Evolutionary conservation across 2,113 vertebrate species (phyloP).

Genomic region (Monopterus albus): DNA sequence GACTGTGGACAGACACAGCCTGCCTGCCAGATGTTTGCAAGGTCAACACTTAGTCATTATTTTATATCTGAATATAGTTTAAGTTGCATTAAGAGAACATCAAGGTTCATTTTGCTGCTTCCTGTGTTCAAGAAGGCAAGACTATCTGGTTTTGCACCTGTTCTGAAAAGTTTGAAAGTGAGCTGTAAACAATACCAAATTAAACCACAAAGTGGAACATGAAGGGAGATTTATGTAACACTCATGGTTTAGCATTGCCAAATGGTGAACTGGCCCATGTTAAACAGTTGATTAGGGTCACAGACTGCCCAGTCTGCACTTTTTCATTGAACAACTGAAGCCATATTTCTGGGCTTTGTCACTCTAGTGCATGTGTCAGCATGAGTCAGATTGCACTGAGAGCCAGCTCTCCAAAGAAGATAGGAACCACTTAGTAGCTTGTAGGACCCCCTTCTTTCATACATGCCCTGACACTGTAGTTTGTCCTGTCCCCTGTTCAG

Average conservation of each 20-base stretch:
- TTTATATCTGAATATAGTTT: too few species aligned
- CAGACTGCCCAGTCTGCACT: constrained; percentile 6
- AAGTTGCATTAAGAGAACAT: too few species aligned
- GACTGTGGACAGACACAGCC: too few species aligned
- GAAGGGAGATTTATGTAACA: neutral
- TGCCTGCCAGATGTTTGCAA: too few species aligned
- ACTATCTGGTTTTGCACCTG: neutral
- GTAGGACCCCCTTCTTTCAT: constrained; percentile 67
- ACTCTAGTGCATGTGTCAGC: constrained; percentile 59
- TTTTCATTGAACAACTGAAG: constrained; percentile 26
- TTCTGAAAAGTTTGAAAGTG: neutral
- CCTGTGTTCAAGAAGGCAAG: neutral
- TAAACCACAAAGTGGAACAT: neutral
- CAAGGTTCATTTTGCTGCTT: neutral
- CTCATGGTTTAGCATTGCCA: neutral
- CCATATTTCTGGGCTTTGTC: constrained; percentile 45
- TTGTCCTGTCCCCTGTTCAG: constrained; percentile 63
- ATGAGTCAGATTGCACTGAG: constrained; percentile 64
- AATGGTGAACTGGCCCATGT: neutral
- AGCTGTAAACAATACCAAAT: neutral
- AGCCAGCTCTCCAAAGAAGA: constrained; percentile 73
- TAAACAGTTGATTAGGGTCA: constrained; percentile 15
- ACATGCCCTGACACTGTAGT: constrained; percentile 59
- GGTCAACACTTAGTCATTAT: too few species aligned
- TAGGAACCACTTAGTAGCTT: constrained; percentile 75